Evolutionary conservation across 2,797 vertebrate species (phyloP).

Genomic region (Graptemys geographica): DNA sequence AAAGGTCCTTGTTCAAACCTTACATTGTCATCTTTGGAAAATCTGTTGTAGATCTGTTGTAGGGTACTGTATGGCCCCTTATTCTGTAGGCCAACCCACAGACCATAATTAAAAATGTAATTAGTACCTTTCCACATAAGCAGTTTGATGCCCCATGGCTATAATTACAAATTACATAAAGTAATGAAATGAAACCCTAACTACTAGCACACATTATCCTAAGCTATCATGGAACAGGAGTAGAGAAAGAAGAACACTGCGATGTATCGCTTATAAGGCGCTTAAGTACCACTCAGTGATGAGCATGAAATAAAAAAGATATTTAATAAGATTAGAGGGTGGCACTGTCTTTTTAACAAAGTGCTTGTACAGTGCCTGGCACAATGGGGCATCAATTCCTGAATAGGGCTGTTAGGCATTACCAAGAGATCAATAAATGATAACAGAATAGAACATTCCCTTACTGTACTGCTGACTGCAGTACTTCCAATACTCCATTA

Average conservation of each 20-base stretch:
- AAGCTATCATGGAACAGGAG: background rate
- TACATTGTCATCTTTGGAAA: background rate
- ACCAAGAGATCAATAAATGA: constrained; percentile 55
- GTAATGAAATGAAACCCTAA: background rate
- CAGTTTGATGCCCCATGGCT: background rate
- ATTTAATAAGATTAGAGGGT: background rate
- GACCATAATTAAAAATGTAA: background rate
- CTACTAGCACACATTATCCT: background rate
- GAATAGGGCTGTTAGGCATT: constrained; percentile 16
- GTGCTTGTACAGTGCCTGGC: background rate
- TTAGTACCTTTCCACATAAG: background rate
- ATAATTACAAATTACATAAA: background rate
- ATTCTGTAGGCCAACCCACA: background rate
- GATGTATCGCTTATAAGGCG: background rate
- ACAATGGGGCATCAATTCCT: constrained; percentile 31
- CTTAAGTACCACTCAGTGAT: background rate
- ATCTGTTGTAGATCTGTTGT: background rate
- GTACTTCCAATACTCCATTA: background rate
- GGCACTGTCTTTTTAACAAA: background rate
- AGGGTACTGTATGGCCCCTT: background rate
- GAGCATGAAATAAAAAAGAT: background rate
- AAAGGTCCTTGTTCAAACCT: background rate
- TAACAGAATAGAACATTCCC: constrained; percentile 17
- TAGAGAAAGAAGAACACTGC: background rate
- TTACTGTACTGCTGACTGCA: constrained; percentile 18